Evolutionary conservation across 2,888 invertebrate species (phyloP), one percentile per base, ranked within the genome.

Genomic region (Agrochola macilenta): DNA sequence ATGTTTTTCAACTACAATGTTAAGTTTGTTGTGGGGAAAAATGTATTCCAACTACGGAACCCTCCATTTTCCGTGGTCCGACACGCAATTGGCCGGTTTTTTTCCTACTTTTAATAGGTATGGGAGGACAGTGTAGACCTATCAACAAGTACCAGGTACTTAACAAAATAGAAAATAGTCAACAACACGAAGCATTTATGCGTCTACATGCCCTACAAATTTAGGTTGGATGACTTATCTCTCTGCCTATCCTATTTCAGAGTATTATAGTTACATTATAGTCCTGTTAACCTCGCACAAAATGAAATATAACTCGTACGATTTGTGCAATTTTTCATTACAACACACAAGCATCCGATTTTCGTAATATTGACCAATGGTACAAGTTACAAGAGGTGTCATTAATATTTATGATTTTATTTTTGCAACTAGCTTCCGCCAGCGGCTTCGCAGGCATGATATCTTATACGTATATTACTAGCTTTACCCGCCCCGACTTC

Each of bases 261-360:
- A 1, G 4, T 49, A 26, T 11, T 46, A 39, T 35, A 39, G n/a
- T 58, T 46, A 26, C 79, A 23, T 26, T 61, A 58, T 20, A 61
- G 70, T 69, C 73, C 77, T 49, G 69, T 69, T 82, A 78, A 76
- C 84, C 78, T 86, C 84, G 76, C 30, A 20, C 14, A 26, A 49
- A 70, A 76, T 69, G 84, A 87, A 84, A 66, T 78, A 80, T 77
- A 76, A 66, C 60, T 61, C 83, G 70, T 43, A 30, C 30, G 63
- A 64, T 83, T 77, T 80, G 77, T 86, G 87, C 79, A 88, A 88
- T 86, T 89, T 80, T 81, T 76, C 68, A 66, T 88, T 89, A 78
- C 87, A 68, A 82, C 86, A 87, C 26, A 35, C 23, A 23, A 5
- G 49, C 84, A 83, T 86, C 87, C 88, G 85, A 83, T 84, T 87